Evolutionary conservation across 2,113 vertebrate genomes (phyloP), one percentile per base, ranked within the genome.

Genomic region (Hassar affinis): DNA sequence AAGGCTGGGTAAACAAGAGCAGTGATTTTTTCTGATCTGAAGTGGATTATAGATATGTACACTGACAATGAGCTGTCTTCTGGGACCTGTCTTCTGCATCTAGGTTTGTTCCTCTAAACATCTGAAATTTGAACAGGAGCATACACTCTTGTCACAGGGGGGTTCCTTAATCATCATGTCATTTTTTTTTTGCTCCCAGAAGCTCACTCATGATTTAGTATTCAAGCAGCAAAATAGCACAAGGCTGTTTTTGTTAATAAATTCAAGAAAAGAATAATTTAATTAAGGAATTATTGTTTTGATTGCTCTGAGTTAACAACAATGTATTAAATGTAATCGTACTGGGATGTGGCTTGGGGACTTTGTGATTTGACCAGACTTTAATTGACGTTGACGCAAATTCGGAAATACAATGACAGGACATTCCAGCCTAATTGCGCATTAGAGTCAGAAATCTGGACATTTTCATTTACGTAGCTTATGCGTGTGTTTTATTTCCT

Each of bases 361-460:
- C 52, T 52, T 77, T 38, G 14, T 66, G 56, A 83, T 35, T 83
- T 62, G 18, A 76, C 38, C 72, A 51, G 20, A 64, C 47, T n/a
- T 83, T 77, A 83, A 76, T 51, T 52, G 57, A 47, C 79, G 89
- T 51, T 89, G 87, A 90, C 79, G n/a, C 22, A 52, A 72, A 84
- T 86, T 27, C 25, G 83, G 82, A 86, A 90, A 84, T 66, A 84
- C 82, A 84, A 78, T 59, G 47, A 72, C 38, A 82, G 75, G 79
- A 33, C 74, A 85, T 64, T 78, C 25, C 22, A 22, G 80, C 80
- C 80, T 88, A 45, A 85, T 81, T 87, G 59, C n/a, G n/a, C n/a
- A n/a, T n/a, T n/a, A n/a, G n/a, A n/a, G n/a, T n/a, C n/a, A n/a
- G n/a, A n/a, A n/a, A n/a, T n/a, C n/a, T n/a, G n/a, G n/a, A n/a